Conservation (phyloP, 2,888 invertebrate genomes). For the Prenolepis imparis region DNA sequence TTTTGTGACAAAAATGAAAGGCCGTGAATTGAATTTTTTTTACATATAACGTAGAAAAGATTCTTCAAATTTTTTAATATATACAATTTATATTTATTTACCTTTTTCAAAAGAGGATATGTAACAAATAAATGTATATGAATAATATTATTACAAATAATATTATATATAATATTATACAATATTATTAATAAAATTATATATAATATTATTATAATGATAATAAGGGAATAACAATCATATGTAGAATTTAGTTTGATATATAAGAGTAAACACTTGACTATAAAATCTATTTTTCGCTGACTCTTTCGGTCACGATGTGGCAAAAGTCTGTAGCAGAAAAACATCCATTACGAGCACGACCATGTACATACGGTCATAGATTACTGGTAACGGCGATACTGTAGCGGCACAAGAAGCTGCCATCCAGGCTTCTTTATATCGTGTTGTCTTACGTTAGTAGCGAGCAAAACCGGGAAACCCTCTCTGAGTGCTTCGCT, state of each 20-base stretch:
- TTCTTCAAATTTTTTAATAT: not conserved
- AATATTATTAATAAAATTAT: no score
- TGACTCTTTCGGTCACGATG: not conserved
- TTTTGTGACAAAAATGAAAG: not conserved
- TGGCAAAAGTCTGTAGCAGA: slow-evolving; percentile 13
- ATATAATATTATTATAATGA: not conserved
- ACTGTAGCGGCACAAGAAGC: slow-evolving; percentile 51
- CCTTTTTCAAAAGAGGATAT: not conserved
- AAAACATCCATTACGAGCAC: slow-evolving; percentile 55
- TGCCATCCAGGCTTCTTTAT: slow-evolving; percentile 57
- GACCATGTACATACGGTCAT: slow-evolving; percentile 35
- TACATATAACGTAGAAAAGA: not conserved
- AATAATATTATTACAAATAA: no score
- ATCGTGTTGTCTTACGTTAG: slow-evolving; percentile 60
- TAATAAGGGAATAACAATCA: not conserved
- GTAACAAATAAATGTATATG: not conserved
- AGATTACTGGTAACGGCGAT: slow-evolving; percentile 45
- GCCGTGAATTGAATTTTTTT: not conserved
- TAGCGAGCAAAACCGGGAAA: slow-evolving; percentile 70
- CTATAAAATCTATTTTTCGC: slow-evolving; percentile 1
- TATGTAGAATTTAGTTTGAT: not conserved
- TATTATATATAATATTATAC: no score
- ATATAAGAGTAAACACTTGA: not conserved
- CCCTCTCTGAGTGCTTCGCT: slow-evolving; percentile 76
- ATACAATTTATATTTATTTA: not conserved